A percentile compares a stretch with the other conserved stretches of the same genome.
These are phyloP conservation scores for Leptopilina syphax DNA, from an alignment of 2,888 invertebrate species.

Conservation along the genomic window DNA sequence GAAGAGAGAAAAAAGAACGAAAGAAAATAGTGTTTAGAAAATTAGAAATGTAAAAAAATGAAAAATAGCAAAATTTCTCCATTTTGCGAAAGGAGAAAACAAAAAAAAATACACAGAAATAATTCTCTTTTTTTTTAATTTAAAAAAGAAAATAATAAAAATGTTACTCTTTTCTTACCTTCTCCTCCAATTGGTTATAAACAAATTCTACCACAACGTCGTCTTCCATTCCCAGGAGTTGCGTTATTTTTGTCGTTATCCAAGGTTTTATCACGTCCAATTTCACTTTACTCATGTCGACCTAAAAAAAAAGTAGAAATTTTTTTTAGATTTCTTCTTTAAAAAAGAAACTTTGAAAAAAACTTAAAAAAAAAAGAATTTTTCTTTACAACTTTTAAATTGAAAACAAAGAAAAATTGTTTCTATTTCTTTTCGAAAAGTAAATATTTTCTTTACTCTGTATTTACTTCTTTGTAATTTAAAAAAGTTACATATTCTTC, in stretches of 20 bases:
- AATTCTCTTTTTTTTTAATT: too few relatives aligned
- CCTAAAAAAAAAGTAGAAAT: constrained; percentile 78
- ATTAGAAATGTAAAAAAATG: too few relatives aligned
- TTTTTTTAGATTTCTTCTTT: neutral
- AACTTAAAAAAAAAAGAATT: neutral
- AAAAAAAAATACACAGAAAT: too few relatives aligned
- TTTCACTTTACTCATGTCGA: constrained; percentile 99
- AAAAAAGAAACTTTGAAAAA: neutral
- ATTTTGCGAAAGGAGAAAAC: too few relatives aligned
- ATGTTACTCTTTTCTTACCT: constrained; percentile 80
- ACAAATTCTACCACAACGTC: constrained; percentile 99
- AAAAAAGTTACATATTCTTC: too few relatives aligned
- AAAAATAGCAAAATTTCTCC: too few relatives aligned
- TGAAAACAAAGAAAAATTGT: neutral
- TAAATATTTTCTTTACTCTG: too few relatives aligned
- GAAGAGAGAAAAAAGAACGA: too few relatives aligned
- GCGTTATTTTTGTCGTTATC: constrained; percentile 98
- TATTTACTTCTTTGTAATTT: too few relatives aligned
- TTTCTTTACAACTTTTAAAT: too few relatives aligned
- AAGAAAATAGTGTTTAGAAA: too few relatives aligned
- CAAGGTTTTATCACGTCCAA: constrained; percentile 98
- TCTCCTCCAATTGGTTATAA: constrained; percentile 97
- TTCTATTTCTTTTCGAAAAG: too few relatives aligned
- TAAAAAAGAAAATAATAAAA: constrained; percentile 13
- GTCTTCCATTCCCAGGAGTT: constrained; percentile 97